A percentile compares a stretch with the other conserved stretches of the same genome.
Evolutionary conservation across 2,888 invertebrate genomes (phyloP).

Genomic region (Branchipolynoe longqiensis): DNA sequence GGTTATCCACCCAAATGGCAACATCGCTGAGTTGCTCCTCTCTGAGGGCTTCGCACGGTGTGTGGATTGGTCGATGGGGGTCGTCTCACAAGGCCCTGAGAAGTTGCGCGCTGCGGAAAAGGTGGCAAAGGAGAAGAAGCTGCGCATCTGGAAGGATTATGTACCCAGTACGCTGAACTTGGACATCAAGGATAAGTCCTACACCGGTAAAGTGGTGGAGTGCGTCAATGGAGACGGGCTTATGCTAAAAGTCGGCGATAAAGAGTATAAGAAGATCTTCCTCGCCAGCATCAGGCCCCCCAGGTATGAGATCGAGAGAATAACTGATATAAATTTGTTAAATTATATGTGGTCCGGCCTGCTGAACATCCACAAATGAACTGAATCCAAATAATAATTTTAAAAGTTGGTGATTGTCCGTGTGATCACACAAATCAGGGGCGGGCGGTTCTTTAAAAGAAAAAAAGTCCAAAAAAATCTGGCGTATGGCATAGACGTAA

Average conservation of each 20-base stretch:
- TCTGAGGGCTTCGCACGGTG: conserved; percentile 96
- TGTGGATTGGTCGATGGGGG: conserved; percentile 95
- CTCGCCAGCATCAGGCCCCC: conserved; percentile 97
- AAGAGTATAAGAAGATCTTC: conserved; percentile 93
- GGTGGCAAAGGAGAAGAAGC: conserved; percentile 91
- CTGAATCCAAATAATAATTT: too few relatives aligned
- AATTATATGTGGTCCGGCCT: too few relatives aligned
- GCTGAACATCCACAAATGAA: too few relatives aligned
- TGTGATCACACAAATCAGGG: too few relatives aligned
- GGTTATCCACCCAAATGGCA: conserved; percentile 93
- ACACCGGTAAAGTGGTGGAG: conserved; percentile 85
- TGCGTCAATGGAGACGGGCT: conserved; percentile 97
- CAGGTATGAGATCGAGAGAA: too few relatives aligned
- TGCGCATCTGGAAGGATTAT: conserved; percentile 96
- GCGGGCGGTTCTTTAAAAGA: too few relatives aligned
- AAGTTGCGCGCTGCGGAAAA: conserved; percentile 92
- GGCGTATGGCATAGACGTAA: too few relatives aligned
- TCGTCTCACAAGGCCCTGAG: conserved; percentile 90
- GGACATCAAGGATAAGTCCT: conserved; percentile 78
- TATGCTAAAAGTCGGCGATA: conserved; percentile 90
- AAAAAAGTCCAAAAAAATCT: too few relatives aligned
- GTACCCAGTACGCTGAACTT: conserved; percentile 82
- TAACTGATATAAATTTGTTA: too few relatives aligned
- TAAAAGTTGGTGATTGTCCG: too few relatives aligned
- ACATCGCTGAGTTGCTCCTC: conserved; percentile 95